Evolutionary conservation across 2,888 invertebrate genomes (phyloP).

Genomic region (Phaedon cochleariae): DNA sequence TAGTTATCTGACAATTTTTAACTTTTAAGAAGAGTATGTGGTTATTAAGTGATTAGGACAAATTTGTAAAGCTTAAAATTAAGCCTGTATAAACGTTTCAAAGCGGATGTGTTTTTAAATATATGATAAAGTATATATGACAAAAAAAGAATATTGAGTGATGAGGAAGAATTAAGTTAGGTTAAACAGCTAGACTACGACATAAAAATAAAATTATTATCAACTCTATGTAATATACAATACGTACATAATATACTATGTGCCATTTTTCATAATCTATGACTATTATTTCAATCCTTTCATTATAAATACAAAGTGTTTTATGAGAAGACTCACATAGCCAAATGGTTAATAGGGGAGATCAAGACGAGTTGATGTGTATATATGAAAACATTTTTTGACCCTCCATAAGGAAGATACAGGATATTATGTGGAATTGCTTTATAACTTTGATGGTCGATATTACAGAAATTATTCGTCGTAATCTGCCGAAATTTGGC

Average conservation of each 20-base stretch:
- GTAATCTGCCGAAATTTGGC: too few relatives aligned
- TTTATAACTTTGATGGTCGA: too few relatives aligned
- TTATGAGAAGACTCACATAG: too few relatives aligned
- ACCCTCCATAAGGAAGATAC: too few relatives aligned
- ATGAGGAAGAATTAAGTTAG: conserved; percentile 61
- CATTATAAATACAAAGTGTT: too few relatives aligned
- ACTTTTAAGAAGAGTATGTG: conserved; percentile 46
- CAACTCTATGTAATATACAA: conserved; percentile 64
- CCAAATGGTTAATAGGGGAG: too few relatives aligned
- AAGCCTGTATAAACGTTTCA: conserved; percentile 60
- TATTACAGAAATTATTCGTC: too few relatives aligned
- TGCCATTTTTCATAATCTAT: conserved; percentile 61
- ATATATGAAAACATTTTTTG: too few relatives aligned
- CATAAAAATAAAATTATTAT: conserved; percentile 60
- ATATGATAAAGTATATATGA: conserved; percentile 61
- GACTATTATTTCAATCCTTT: conserved; percentile 42
- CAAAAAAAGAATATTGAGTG: conserved; percentile 60
- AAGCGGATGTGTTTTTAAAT: conserved; percentile 62
- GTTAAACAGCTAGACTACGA: conserved; percentile 61
- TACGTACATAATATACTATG: conserved; percentile 66
- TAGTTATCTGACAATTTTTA: conserved; percentile 52
- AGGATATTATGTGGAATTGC: too few relatives aligned
- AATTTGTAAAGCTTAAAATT: conserved; percentile 60
- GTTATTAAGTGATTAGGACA: conserved; percentile 55
- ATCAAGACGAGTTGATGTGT: too few relatives aligned